Conservation (phyloP, 2,113 vertebrate species). For the Maccullochella peelii region DNA sequence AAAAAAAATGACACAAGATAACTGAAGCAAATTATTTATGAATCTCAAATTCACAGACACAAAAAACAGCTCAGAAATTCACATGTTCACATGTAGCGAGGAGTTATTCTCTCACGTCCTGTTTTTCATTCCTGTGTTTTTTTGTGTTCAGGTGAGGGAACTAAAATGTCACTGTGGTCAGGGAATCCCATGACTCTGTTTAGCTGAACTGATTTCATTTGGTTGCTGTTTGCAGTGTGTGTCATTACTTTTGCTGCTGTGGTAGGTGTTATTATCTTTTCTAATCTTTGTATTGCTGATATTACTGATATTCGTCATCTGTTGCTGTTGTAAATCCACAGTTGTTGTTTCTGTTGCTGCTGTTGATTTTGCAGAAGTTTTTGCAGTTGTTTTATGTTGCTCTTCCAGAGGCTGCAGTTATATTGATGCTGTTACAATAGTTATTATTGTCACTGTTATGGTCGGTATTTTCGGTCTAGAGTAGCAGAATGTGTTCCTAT, state of each 20-base stretch:
- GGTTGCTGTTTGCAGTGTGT: not conserved
- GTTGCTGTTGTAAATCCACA: not conserved
- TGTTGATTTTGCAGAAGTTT: not conserved
- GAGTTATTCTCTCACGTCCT: constrained; percentile 18
- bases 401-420: not conserved
- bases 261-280: not conserved
- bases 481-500: constrained; percentile 37
- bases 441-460: not conserved
- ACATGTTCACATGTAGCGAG: not conserved
- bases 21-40: constrained; percentile 48
- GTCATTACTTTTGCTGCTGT: constrained; percentile 8
- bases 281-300: not conserved
- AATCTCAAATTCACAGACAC: constrained; percentile 39
- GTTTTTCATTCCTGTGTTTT: not conserved
- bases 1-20: constrained; percentile 41
- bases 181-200: not conserved
- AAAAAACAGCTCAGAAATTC: not conserved
- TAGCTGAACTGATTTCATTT: constrained; percentile 30
- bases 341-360: not conserved
- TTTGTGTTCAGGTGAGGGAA: not conserved
- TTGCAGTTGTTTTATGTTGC: not conserved
- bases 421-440: not conserved
- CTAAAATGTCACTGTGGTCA: not conserved
- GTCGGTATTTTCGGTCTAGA: not conserved
- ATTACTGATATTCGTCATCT: constrained; percentile 12